These are phyloP conservation scores for Lophura nycthemera DNA, from an alignment of 2,113 vertebrate species.

Conservation along the genomic window DNA sequence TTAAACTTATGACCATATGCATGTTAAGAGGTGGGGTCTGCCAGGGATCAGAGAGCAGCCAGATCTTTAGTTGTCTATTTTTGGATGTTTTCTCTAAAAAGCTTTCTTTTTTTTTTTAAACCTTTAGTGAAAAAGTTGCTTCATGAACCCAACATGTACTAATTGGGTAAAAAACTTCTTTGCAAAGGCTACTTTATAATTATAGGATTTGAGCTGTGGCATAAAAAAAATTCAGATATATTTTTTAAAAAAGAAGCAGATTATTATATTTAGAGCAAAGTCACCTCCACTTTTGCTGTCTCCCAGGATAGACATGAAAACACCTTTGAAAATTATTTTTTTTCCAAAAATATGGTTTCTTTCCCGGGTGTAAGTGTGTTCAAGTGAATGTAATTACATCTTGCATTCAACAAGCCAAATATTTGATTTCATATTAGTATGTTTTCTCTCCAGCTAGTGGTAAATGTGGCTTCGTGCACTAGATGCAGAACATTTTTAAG, in stretches of 20 bases:
- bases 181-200: constrained; percentile 70
- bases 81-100: constrained; percentile 37
- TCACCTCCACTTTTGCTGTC: neutral
- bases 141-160: constrained; percentile 24
- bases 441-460: constrained; percentile 60
- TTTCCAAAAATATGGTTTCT: constrained; percentile 52
- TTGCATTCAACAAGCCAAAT: constrained; percentile 64
- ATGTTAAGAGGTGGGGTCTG: constrained; percentile 22
- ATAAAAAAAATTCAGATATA: constrained; percentile 54
- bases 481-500: constrained; percentile 55
- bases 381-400: constrained; percentile 73
- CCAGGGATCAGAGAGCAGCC: constrained; percentile 28
- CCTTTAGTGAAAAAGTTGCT: neutral
- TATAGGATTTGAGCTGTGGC: constrained; percentile 75
- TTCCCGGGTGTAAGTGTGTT: constrained; percentile 48
- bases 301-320: constrained; percentile 62
- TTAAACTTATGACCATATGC: constrained; percentile 39
- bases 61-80: constrained; percentile 54
- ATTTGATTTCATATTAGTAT: constrained; percentile 70
- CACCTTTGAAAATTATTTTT: constrained; percentile 73
- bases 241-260: constrained; percentile 62
- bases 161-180: constrained; percentile 68
- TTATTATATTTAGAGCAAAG: constrained; percentile 77
- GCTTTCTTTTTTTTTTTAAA: constrained; percentile 18
- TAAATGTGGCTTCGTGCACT: constrained; percentile 45